Conservation (phyloP, 2,797 vertebrate species). For the Sphenopsis melanotis region DNA sequence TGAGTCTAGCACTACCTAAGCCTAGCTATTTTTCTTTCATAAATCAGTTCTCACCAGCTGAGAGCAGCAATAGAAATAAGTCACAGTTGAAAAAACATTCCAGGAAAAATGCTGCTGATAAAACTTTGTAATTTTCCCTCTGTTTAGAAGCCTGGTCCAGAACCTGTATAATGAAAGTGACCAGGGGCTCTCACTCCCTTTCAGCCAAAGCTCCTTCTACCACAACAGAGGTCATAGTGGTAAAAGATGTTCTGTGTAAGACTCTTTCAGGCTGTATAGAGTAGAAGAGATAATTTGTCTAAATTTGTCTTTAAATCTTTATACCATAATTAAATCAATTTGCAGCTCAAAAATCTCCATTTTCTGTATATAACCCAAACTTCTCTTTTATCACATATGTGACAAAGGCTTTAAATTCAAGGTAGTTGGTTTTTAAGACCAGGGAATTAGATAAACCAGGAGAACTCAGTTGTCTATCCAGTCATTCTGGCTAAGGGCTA, state of each 20-base stretch:
- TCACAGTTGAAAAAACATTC: not conserved
- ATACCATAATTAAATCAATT: not conserved
- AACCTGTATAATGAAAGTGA: not conserved
- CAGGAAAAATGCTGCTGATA: not conserved
- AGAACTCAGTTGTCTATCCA: not conserved
- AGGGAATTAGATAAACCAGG: not conserved
- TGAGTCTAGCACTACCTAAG: not conserved
- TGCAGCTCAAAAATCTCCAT: not conserved
- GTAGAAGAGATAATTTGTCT: not conserved
- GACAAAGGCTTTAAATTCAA: not conserved
- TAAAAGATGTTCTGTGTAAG: not conserved
- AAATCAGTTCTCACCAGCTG: not conserved
- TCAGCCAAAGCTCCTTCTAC: not conserved
- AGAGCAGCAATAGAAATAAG: not conserved
- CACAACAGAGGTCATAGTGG: not conserved
- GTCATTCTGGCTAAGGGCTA: not conserved
- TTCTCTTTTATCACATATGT: not conserved
- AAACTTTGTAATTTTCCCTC: not conserved
- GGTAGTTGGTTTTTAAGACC: not conserved
- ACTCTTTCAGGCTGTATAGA: not conserved
- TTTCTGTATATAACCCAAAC: not conserved
- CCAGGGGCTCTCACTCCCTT: not conserved
- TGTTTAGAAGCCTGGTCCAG: not conserved
- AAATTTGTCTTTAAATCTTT: not conserved
- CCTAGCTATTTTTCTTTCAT: not conserved